These are phyloP conservation scores for Dioctria linearis DNA, from an alignment of 2,888 invertebrate species.

Conservation along the genomic window DNA sequence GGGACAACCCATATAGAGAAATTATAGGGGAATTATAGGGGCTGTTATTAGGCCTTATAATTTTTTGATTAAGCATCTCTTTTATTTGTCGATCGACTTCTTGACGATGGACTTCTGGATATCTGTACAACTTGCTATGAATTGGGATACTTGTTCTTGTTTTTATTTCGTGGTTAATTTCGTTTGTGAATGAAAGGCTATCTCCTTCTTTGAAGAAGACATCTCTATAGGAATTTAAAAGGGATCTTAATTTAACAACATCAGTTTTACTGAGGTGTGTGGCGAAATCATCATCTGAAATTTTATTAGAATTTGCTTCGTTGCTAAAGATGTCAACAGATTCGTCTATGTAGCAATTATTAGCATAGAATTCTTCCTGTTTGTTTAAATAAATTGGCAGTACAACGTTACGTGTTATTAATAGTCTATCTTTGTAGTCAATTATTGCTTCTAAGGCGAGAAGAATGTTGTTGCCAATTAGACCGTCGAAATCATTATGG, in stretches of 20 bases:
- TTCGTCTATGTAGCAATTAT: neutral
- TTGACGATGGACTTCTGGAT: too few relatives aligned
- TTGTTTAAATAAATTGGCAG: neutral
- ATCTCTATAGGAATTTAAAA: constrained; percentile 19
- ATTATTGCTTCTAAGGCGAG: neutral
- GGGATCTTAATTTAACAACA: constrained; percentile 1
- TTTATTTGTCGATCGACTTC: constrained; percentile 30
- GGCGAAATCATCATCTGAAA: constrained; percentile 8
- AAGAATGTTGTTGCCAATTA: constrained; percentile 1
- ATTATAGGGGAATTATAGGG: constrained; percentile 53
- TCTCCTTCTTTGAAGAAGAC: constrained; percentile 44
- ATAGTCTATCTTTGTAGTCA: constrained; percentile 51
- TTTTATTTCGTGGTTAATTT: constrained; percentile 45
- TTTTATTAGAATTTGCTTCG: neutral
- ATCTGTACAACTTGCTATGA: constrained; percentile 47
- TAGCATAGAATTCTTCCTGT: neutral
- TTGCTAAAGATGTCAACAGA: neutral
- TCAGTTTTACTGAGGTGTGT: neutral
- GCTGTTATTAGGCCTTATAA: constrained; percentile 60
- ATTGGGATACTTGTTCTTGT: constrained; percentile 52
- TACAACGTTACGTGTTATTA: neutral
- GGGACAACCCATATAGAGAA: constrained; percentile 56
- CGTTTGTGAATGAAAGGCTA: constrained; percentile 28
- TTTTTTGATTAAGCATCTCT: constrained; percentile 54
- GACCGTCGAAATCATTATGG: neutral